Conservation (phyloP, 2,797 vertebrate species). For the Leptoclinus maculatus region DNA sequence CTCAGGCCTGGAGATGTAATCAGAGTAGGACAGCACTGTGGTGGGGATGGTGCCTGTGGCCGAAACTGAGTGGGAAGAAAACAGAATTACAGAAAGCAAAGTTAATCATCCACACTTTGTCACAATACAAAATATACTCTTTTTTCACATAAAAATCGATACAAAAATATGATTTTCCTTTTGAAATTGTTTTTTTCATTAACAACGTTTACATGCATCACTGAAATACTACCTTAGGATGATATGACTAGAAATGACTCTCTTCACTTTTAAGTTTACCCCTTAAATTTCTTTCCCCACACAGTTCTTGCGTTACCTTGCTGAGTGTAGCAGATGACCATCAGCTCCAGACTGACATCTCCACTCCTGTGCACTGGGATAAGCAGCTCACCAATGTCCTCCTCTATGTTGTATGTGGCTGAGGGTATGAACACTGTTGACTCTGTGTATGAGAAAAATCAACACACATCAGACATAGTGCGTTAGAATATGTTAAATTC, state of each 20-base stretch:
- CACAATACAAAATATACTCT: background rate
- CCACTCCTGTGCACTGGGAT: slow-evolving; percentile 92
- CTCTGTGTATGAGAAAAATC: slow-evolving; percentile 80
- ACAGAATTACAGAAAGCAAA: slow-evolving; percentile 26
- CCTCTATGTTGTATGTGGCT: slow-evolving; percentile 87
- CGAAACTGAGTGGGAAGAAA: slow-evolving; percentile 59
- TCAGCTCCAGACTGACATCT: slow-evolving; percentile 92
- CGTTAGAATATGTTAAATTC: background rate
- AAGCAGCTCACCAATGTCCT: slow-evolving; percentile 92
- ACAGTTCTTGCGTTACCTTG: slow-evolving; percentile 85
- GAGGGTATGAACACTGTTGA: slow-evolving; percentile 93
- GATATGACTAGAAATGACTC: background rate
- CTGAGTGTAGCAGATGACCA: slow-evolving; percentile 94
- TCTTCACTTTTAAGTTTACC: background rate
- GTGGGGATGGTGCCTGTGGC: slow-evolving; percentile 92
- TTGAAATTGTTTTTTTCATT: background rate
- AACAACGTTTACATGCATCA: slow-evolving; percentile 1
- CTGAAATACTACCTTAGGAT: background rate
- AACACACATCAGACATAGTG: background rate
- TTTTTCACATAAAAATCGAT: background rate
- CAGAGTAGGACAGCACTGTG: slow-evolving; percentile 94
- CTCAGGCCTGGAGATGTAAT: slow-evolving; percentile 95
- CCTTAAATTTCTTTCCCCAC: background rate
- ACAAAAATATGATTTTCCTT: background rate
- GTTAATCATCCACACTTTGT: slow-evolving; percentile 17